phyloP scores from a whole-genome alignment of 2,113 vertebrate species.

The Antennarius striatus region DNA sequence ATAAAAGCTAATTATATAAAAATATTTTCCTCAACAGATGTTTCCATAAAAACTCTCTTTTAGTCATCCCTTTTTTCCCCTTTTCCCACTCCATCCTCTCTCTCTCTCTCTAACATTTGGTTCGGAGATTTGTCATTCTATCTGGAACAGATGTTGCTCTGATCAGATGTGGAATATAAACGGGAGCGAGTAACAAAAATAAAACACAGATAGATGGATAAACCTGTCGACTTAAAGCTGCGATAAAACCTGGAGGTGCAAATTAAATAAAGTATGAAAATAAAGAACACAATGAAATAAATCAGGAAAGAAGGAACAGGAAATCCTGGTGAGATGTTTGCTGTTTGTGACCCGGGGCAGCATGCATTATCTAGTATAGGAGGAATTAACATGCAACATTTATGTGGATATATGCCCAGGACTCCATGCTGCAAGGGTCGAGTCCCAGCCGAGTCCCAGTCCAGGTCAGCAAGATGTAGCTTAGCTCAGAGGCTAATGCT shows the following conservation, averaged over 20 bases:
- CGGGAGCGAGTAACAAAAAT: no score
- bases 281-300: neutral
- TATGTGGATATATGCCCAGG: constrained; percentile 34
- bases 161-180: constrained; percentile 9
- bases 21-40: neutral
- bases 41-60: neutral
- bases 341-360: constrained; percentile 50
- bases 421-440: no score
- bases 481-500: no score
- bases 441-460: no score
- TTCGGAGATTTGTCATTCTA: neutral
- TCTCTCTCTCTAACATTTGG: constrained; percentile 9
- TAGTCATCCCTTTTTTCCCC: neutral
- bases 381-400: constrained; percentile 61
- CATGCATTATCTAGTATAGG: constrained; percentile 67
- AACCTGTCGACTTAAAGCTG: no score
- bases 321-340: neutral
- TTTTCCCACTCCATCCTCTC: constrained; percentile 4
- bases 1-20: neutral
- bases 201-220: no score
- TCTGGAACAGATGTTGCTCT: constrained; percentile 41
- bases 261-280: no score
- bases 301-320: neutral
- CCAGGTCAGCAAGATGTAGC: no score
- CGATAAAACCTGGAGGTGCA: no score